These are phyloP conservation scores for Drosophila flavopinicola DNA, from an alignment of 2,888 invertebrate species.

Conservation along the genomic window DNA sequence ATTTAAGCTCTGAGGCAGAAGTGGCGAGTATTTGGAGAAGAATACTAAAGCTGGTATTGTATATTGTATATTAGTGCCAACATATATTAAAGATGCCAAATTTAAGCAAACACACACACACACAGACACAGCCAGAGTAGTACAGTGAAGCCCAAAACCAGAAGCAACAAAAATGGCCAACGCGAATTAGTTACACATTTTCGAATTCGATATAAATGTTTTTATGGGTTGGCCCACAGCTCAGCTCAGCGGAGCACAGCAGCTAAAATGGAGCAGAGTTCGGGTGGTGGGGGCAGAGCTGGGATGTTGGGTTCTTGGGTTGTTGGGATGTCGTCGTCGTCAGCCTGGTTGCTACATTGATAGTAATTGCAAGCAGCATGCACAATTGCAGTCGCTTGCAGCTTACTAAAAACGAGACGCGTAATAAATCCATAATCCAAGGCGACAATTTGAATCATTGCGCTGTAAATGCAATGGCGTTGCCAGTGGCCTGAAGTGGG, in stretches of 20 bases:
- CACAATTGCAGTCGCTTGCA: constrained; percentile 74
- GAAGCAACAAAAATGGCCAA: constrained; percentile 61
- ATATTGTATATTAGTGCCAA: too few relatives aligned
- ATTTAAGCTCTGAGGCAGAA: too few relatives aligned
- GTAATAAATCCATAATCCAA: constrained; percentile 80
- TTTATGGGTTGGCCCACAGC: constrained; percentile 42
- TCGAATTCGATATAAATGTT: constrained; percentile 60
- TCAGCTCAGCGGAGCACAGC: too few relatives aligned
- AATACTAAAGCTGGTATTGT: too few relatives aligned
- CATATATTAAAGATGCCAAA: too few relatives aligned
- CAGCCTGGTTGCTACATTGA: constrained; percentile 57
- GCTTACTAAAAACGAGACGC: constrained; percentile 74
- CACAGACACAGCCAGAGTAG: background rate
- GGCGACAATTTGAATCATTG: constrained; percentile 80
- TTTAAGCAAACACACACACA: constrained; percentile 8
- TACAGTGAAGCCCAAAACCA: constrained; percentile 7
- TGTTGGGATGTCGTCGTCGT: constrained; percentile 35
- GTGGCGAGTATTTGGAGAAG: too few relatives aligned
- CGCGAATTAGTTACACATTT: constrained; percentile 75
- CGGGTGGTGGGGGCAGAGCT: background rate
- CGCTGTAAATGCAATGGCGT: constrained; percentile 58
- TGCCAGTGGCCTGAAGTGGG: background rate
- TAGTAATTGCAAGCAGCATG: constrained; percentile 77
- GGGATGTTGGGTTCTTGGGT: too few relatives aligned
- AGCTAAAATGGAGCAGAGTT: constrained; percentile 2